Percentiles rank a stretch among this genome's conserved stretches.
These are phyloP conservation scores for Myopa testacea DNA, from an alignment of 2,888 invertebrate genomes.

Conservation along the genomic window DNA sequence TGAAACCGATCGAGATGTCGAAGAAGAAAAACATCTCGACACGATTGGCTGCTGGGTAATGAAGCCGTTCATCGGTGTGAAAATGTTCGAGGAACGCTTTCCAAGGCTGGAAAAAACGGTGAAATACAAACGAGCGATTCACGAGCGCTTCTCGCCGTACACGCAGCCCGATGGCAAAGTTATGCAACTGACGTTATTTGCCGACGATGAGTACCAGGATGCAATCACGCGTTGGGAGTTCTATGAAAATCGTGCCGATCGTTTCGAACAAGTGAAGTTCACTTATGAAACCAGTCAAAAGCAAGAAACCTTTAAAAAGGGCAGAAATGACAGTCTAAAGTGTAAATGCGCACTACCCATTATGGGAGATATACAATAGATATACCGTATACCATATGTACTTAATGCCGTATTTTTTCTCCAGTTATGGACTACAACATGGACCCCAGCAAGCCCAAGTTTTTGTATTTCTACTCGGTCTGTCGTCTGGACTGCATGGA, in stretches of 20 bases:
- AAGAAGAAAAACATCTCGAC: slow-evolving; percentile 78
- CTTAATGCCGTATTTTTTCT: slow-evolving; percentile 10
- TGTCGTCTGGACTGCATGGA: slow-evolving; percentile 80
- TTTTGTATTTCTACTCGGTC: slow-evolving; percentile 61
- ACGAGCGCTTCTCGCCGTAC: slow-evolving; percentile 85
- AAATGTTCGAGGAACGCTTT: slow-evolving; percentile 77
- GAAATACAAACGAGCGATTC: slow-evolving; percentile 79
- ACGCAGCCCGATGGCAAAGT: slow-evolving; percentile 76
- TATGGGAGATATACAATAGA: not conserved
- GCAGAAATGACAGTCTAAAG: slow-evolving; percentile 77
- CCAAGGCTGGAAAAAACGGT: slow-evolving; percentile 78
- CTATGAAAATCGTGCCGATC: slow-evolving; percentile 77
- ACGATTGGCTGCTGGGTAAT: slow-evolving; percentile 82
- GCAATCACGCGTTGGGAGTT: slow-evolving; percentile 71
- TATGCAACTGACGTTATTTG: slow-evolving; percentile 58
- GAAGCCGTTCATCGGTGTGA: slow-evolving; percentile 72
- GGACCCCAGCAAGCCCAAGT: slow-evolving; percentile 56
- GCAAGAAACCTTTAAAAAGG: slow-evolving; percentile 74
- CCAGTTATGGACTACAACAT: slow-evolving; percentile 57
- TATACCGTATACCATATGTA: not conserved
- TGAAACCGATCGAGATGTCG: slow-evolving; percentile 66
- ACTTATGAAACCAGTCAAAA: slow-evolving; percentile 70
- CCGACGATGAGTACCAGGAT: slow-evolving; percentile 57
- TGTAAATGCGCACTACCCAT: slow-evolving; percentile 68
- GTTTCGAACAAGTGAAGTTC: slow-evolving; percentile 71